Percentiles rank a stretch among this genome's conserved stretches.
phyloP scores from a whole-genome alignment of 2,888 invertebrate species.

The Archips crataeganus region DNA sequence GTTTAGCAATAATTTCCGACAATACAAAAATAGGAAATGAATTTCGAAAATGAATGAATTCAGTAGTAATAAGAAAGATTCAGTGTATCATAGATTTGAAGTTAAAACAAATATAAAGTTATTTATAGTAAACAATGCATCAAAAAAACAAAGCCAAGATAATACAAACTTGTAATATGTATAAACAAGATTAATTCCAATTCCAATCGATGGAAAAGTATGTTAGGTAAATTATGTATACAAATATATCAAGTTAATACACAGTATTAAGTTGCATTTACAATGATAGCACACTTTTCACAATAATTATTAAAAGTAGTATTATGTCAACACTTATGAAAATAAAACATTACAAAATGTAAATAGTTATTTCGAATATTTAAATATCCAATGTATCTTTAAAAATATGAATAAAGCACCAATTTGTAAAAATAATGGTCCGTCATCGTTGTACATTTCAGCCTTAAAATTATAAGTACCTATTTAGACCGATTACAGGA shows the following conservation, averaged over 20 bases:
- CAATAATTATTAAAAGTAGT: no score
- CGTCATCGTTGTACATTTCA: background rate
- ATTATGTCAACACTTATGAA: background rate
- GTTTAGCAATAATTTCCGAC: no score
- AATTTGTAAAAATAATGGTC: constrained; percentile 1
- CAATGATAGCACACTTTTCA: no score
- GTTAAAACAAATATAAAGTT: no score
- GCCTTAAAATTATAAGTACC: background rate
- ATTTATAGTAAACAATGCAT: background rate
- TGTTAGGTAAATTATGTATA: background rate
- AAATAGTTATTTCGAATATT: background rate
- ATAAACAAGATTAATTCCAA: background rate
- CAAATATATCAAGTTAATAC: no score
- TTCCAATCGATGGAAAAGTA: background rate
- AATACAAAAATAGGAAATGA: no score
- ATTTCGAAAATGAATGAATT: no score
- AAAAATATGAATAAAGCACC: background rate
- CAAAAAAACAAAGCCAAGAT: background rate
- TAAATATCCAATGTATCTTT: background rate
- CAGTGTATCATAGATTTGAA: no score
- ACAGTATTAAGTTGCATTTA: no score
- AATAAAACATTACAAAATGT: background rate
- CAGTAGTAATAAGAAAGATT: no score
- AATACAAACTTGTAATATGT: constrained; percentile 5
- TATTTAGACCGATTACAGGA: no score